phyloP scores from a whole-genome alignment of 2,113 vertebrate species.

The Alaudala cheleensis region DNA sequence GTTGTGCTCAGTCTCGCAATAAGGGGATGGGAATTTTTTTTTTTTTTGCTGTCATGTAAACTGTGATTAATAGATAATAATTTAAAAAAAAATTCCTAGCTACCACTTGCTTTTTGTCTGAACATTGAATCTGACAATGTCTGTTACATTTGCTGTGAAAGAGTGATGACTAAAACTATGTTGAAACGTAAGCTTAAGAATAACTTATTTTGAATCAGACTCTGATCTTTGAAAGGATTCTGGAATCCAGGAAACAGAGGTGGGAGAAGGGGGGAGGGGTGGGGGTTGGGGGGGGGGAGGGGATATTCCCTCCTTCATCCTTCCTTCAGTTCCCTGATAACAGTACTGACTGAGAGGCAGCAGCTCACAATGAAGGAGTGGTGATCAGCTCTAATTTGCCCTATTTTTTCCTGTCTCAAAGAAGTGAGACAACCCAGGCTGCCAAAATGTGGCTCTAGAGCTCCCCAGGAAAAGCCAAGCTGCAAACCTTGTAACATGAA shows the following conservation, averaged over 20 bases:
- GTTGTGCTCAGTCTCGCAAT: neutral
- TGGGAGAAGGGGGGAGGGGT: fast-evolving
- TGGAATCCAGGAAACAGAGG: neutral
- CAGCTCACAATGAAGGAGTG: neutral
- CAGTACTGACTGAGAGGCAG: neutral
- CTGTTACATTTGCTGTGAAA: neutral
- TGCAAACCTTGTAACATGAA: neutral
- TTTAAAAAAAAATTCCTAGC: neutral
- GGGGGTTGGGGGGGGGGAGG: fast-evolving
- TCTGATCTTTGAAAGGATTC: neutral
- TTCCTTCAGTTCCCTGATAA: neutral
- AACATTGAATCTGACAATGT: neutral
- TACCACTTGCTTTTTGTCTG: neutral
- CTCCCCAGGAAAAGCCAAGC: neutral
- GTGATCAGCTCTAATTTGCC: neutral
- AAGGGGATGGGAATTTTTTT: neutral
- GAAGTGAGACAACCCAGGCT: neutral
- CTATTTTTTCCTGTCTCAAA: neutral
- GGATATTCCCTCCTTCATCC: neutral
- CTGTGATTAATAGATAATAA: neutral
- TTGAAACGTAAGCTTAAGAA: neutral
- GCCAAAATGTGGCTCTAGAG: neutral
- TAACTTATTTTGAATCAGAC: neutral
- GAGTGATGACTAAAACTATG: neutral
- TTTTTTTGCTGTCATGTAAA: neutral